A percentile compares a stretch with the other conserved stretches of the same genome.
Conservation (phyloP, 2,888 invertebrate species). For the Thera britannica region DNA sequence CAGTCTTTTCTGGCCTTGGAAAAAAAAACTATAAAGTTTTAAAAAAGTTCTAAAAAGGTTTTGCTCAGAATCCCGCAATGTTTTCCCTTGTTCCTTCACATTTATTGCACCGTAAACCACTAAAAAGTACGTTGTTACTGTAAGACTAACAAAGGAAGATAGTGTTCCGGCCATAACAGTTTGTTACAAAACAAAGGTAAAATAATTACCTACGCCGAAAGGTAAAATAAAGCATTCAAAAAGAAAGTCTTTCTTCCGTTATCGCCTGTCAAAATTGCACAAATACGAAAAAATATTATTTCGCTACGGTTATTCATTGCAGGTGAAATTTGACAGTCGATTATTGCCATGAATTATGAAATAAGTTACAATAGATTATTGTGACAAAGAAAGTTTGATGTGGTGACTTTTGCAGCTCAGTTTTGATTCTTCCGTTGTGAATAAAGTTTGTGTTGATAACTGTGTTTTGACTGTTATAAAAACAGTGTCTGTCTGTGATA, state of each 20-base stretch:
- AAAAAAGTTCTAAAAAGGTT: conserved; percentile 31
- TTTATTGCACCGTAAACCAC: conserved; percentile 81
- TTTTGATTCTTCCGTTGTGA: conserved; percentile 43
- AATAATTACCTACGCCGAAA: conserved; percentile 72
- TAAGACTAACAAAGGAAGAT: conserved; percentile 65
- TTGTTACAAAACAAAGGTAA: conserved; percentile 70
- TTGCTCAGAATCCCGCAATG: conserved; percentile 70
- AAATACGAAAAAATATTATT: conserved; percentile 64
- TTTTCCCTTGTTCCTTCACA: conserved; percentile 74
- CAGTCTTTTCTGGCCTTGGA: conserved; percentile 49
- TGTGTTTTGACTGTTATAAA: not conserved
- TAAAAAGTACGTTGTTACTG: conserved; percentile 76
- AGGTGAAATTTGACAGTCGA: conserved; percentile 60
- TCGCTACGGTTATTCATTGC: conserved; percentile 55
- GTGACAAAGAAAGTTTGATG: conserved; percentile 51
- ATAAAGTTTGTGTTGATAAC: conserved; percentile 36
- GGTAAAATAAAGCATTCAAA: conserved; percentile 33
- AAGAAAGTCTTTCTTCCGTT: conserved; percentile 80
- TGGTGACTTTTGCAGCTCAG: conserved; percentile 35
- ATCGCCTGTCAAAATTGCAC: conserved; percentile 61
- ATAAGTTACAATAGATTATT: conserved; percentile 25
- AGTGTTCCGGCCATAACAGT: conserved; percentile 72
- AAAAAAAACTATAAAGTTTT: conserved; percentile 29
- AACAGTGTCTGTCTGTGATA: not conserved
- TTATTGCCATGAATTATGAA: conserved; percentile 37